Evolutionary conservation across 2,113 vertebrate species (phyloP), one percentile per base, ranked within the genome.

Genomic region (Gavialis gangeticus): DNA sequence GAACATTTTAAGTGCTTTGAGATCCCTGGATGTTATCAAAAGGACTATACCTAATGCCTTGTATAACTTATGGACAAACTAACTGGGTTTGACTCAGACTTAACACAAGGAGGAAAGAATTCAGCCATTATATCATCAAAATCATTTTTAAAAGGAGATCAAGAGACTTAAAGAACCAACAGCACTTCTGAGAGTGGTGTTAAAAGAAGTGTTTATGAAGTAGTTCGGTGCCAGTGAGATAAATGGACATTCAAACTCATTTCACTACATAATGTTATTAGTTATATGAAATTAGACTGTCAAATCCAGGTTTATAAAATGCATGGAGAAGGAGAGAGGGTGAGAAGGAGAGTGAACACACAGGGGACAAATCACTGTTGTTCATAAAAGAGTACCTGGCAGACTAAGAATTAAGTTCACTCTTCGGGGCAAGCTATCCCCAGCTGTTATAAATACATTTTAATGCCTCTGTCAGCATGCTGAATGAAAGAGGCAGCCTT

Each of bases 321-420:
- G 84, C 79, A 95, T 90, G 84, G 92, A 87, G 90, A 96, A 96
- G 10, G 46, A 78, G 88, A 95, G 92, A 96, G 94, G 91, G 90
- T 92, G 94, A 96, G 97, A 84, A 97, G 80, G 94, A 97, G 86
- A 96, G 92, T 7, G 67, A 97, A 83, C 94, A 97, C 97, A 34
- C 97, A 90, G 91, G 98, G 97, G 97, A 97, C 96, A 95, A 95
- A 98, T 98, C 98, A 98, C 97, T 98, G 98, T 98, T 98, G 97
- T 96, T 98, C 97, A 97, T 94, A 94, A 95, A 96, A 91, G 94
- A 96, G 91, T 96, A 96, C 96, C 97, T 98, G 98, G 97, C 97
- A 98, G 97, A 94, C 84, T 91, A 97, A 94, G 97, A 98, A 98
- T 97, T 94, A 97, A 97, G 96, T 98, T 98, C 97, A 97, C 91